Conservation (phyloP, 2,113 vertebrate genomes). For the Hoplias malabaricus region DNA sequence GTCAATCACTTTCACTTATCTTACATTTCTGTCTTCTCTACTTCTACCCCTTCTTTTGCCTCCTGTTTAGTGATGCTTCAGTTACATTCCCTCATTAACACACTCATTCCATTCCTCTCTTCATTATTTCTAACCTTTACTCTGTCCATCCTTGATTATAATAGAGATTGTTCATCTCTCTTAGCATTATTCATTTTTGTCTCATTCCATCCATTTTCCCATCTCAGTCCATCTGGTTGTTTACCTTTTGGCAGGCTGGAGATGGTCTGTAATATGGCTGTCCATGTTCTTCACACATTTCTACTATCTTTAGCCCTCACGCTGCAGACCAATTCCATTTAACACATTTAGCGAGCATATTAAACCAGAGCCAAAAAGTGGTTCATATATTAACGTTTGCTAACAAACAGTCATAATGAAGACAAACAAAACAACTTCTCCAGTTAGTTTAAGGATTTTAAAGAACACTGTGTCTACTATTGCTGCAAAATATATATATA, state of each 20-base stretch:
- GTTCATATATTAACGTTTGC: not conserved
- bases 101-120: conserved; percentile 13
- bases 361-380: conserved; percentile 26
- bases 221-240: conserved; percentile 63
- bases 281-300: conserved; percentile 42
- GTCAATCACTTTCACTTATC: conserved; percentile 39
- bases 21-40: conserved; percentile 6
- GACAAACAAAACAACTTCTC: not conserved
- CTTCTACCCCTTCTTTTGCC: not conserved
- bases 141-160: not conserved
- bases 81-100: not conserved
- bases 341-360: conserved; percentile 17
- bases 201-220: not conserved
- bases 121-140: not conserved
- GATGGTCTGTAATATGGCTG: conserved; percentile 36
- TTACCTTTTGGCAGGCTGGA: conserved; percentile 65
- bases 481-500: not conserved
- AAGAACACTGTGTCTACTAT: not conserved
- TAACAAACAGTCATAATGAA: conserved; percentile 12
- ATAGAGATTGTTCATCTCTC: not conserved
- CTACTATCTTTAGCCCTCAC: conserved; percentile 63
- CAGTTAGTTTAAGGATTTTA: not conserved
- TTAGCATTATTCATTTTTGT: not conserved
- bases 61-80: not conserved
- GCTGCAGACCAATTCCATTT: not conserved